Conservation (phyloP, 2,797 vertebrate species). For the Syngnathus acus region DNA sequence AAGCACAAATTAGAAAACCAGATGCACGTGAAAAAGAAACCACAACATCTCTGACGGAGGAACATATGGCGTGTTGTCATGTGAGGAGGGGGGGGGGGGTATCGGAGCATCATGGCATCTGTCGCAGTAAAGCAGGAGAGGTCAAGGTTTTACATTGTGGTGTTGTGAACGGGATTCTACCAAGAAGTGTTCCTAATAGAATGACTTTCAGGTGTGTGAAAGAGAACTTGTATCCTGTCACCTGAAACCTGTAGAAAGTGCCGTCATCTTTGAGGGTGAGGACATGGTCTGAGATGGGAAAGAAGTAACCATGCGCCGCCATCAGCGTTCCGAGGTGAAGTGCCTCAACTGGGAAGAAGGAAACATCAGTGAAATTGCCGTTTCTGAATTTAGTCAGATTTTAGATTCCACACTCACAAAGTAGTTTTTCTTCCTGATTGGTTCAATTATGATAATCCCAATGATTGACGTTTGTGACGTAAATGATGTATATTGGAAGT, state of each 20-base stretch:
- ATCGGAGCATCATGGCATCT: slow-evolving; percentile 19
- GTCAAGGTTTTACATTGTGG: not conserved
- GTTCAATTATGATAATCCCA: too few species aligned
- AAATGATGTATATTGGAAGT: too few species aligned
- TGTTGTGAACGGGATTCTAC: not conserved
- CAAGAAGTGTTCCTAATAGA: not conserved
- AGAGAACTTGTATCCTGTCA: slow-evolving; percentile 26
- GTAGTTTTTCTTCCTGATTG: too few species aligned
- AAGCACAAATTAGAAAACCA: slow-evolving; percentile 29
- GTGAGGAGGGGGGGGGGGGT: not conserved
- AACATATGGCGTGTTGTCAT: slow-evolving; percentile 17
- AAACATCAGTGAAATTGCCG: slow-evolving; percentile 2
- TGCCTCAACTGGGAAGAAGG: slow-evolving; percentile 78
- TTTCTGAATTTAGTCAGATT: too few species aligned
- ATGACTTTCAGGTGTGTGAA: not conserved
- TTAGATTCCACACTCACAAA: too few species aligned
- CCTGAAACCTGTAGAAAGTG: slow-evolving; percentile 96
- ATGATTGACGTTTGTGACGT: too few species aligned
- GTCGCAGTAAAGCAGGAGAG: slow-evolving; percentile 25
- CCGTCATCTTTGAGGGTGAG: slow-evolving; percentile 93
- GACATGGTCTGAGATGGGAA: slow-evolving; percentile 95
- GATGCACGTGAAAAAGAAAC: slow-evolving; percentile 14
- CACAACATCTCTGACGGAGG: slow-evolving; percentile 1
- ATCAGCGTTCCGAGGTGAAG: slow-evolving; percentile 92
- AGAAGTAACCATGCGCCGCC: slow-evolving; percentile 96